Conservation (phyloP, 2,113 vertebrate species). For the Cynopterus brachyotis region DNA sequence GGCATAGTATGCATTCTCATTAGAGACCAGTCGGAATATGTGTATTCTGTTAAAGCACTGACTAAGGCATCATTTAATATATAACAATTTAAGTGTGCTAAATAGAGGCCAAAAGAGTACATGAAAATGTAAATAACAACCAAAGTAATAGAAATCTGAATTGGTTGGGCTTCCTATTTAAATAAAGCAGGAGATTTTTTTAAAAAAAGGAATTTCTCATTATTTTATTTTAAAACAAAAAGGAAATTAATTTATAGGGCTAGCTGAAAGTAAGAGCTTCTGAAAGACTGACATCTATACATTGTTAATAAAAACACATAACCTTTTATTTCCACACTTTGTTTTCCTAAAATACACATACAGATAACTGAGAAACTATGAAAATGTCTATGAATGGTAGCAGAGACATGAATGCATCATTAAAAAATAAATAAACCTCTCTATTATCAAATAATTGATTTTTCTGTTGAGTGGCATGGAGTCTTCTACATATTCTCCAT, state of each 20-base stretch:
- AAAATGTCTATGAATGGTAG: neutral
- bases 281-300: neutral
- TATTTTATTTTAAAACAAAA: neutral
- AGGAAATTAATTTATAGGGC: slow-evolving; percentile 2
- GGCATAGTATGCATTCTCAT: neutral
- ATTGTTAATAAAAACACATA: neutral
- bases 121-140: slow-evolving; percentile 5
- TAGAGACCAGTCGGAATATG: neutral
- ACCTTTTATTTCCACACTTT: neutral
- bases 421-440: neutral
- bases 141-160: neutral
- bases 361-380: neutral
- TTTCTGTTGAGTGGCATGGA: neutral
- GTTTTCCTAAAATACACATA: neutral
- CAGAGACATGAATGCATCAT: neutral
- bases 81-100: neutral
- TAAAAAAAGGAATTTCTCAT: neutral
- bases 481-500: neutral
- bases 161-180: neutral
- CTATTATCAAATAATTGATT: slow-evolving; percentile 16
- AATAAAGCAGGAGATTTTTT: neutral
- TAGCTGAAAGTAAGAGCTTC: neutral
- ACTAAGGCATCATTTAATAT: neutral
- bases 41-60: neutral
- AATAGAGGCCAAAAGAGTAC: neutral